Percentiles rank a stretch among this genome's conserved stretches.
Evolutionary conservation across 2,888 invertebrate species (phyloP).

Genomic region (Meloe dianella): DNA sequence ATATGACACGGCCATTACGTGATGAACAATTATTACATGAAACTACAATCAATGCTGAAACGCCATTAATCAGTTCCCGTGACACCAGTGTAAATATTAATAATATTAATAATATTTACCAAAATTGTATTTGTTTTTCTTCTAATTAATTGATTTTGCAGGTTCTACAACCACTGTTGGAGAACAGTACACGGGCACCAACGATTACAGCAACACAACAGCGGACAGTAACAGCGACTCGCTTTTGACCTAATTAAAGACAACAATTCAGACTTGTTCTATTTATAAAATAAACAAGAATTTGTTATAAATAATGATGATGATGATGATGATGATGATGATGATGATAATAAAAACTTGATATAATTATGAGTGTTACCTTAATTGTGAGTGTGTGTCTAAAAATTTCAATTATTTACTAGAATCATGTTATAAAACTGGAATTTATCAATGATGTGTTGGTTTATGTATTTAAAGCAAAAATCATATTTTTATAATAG

Average conservation of each 20-base stretch:
- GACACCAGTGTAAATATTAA: conserved; percentile 52
- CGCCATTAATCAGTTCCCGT: conserved; percentile 54
- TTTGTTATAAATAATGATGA: conserved; percentile 22
- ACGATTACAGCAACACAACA: conserved; percentile 55
- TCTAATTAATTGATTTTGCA: conserved; percentile 36
- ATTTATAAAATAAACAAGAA: conserved; percentile 46
- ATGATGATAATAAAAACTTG: conserved; percentile 23
- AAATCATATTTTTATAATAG: conserved; percentile 30
- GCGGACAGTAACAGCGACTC: conserved; percentile 58
- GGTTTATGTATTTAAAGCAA: conserved; percentile 25
- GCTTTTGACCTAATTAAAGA: conserved; percentile 59
- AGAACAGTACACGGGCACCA: conserved; percentile 52
- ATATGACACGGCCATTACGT: conserved; percentile 52
- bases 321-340: conserved; percentile 14
- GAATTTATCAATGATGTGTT: conserved; percentile 21
- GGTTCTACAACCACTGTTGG: conserved; percentile 55
- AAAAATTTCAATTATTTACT: conserved; percentile 24
- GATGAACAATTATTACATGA: conserved; percentile 52
- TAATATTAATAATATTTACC: background rate
- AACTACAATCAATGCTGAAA: conserved; percentile 53
- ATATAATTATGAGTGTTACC: conserved; percentile 33
- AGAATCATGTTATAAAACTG: background rate
- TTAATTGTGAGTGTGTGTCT: conserved; percentile 36
- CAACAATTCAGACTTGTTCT: conserved; percentile 47
- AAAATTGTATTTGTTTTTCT: background rate